Evolutionary conservation across 1,140 invertebrate genomes (phyloP), one percentile per base, ranked within the genome.

Genomic region (Drosophila parabipectinata): DNA sequence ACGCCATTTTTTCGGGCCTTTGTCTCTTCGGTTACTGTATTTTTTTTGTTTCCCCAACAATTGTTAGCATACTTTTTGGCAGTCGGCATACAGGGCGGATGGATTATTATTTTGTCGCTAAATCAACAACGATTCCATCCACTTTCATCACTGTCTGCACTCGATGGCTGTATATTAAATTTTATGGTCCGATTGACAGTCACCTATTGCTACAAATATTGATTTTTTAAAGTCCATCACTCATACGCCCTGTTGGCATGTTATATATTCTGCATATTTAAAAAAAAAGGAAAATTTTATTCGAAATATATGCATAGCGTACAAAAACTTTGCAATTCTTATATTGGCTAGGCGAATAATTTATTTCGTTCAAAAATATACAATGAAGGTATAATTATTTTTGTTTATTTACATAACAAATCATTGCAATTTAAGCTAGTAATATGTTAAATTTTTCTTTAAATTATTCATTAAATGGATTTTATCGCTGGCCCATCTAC

Each of bases 91-190:
- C 57, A 45, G 57, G 53, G 59, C 68, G 48, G 8, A 48, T 55
- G 45, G 62, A 79, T 77, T 79, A 79, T 72, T 84, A 79, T 84
- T 72, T 79, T 55, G 79, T 39, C 64, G 56, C 54, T 60, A 53
- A 66, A 58, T 58, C 58, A 64, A 82, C 58, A 81, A 69, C 41
- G 14, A 15, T 44, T 44, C 34, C 34, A 37, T 37, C 34, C 34
- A 37, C 34, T 37, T n/a, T n/a, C 34, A 37, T 37, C 34, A 12
- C 34, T 10, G 9, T 14, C 44, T 12, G 44, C 8, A 21, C 44
- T 21, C 3, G 15, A 21, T 47, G 15, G 44, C 18, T 47, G 9
- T 47, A 10, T 47, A 47, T 21, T 44, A 14, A 15, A 18, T 21
- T 47, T 47, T 9, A 21, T 15, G 15, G 44, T 21, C 7, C 41